Evolutionary conservation across 2,888 invertebrate species (phyloP).

Genomic region (Pharmacophagus antenor): DNA sequence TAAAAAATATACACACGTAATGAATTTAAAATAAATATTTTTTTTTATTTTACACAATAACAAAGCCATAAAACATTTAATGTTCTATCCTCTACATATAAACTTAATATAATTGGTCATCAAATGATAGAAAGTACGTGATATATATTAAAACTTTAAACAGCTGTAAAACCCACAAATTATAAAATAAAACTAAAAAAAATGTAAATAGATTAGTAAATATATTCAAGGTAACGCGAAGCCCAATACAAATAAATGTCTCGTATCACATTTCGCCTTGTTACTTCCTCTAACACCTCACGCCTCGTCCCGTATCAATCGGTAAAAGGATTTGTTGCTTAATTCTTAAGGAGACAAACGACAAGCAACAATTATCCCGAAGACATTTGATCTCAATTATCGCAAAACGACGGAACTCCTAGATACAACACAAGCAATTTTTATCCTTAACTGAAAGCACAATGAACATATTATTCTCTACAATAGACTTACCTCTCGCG

Average conservation of each 20-base stretch:
- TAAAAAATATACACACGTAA: too few relatives aligned
- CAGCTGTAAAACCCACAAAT: too few relatives aligned
- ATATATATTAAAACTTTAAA: too few relatives aligned
- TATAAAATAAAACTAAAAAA: too few relatives aligned
- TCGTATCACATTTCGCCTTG: constrained; percentile 39
- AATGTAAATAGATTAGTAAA: too few relatives aligned
- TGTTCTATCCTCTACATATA: too few relatives aligned
- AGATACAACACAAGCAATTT: constrained; percentile 40
- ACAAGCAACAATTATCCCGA: constrained; percentile 76
- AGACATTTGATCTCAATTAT: constrained; percentile 49
- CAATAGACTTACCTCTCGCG: constrained; percentile 25
- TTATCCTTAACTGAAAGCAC: constrained; percentile 41
- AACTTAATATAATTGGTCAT: too few relatives aligned
- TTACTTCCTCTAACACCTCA: constrained; percentile 34
- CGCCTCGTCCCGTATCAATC: constrained; percentile 66
- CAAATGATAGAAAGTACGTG: too few relatives aligned
- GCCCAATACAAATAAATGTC: constrained; percentile 66
- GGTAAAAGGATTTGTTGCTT: constrained; percentile 73
- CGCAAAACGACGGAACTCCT: constrained; percentile 35
- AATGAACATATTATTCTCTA: constrained; percentile 43
- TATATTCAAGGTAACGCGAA: too few relatives aligned
- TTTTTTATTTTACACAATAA: too few relatives aligned
- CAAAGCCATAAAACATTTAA: too few relatives aligned
- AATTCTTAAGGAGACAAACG: constrained; percentile 75
- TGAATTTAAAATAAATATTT: too few relatives aligned